Base-by-base conservation (phyloP, 37 sponge, comb jelly and placozoan genomes). In the Spongia lamella region DNA sequence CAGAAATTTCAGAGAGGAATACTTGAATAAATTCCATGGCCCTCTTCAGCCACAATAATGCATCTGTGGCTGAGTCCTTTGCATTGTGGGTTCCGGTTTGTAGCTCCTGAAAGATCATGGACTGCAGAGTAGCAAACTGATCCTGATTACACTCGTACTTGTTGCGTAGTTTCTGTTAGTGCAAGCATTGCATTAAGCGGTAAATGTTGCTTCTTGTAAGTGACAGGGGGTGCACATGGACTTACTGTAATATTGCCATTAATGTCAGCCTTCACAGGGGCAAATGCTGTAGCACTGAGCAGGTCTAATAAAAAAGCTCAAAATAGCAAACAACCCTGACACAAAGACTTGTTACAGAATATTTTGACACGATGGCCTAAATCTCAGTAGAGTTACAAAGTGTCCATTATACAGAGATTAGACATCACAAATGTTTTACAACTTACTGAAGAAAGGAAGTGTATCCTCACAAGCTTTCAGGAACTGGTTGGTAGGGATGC, bases 251-350 rank as follows among this genome's bases (percentile, higher is more conserved):
- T 92, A 62, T 95, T 85, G 19, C 83, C 89, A 70, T 76, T 73
- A 17, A 95, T 81, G 66, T 89, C 93, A 16, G 63, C 51, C 62
- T 90, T 95, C n/a, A 95, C 83, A 37, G 96, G 93, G 51, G 90
- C 83, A 81, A 88, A 92, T 0, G 86, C 79, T 6, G 89, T 82
- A 17, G 82, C 21, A 72, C 66, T 83, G 43, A 93, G 63, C 1
- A 72, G 47, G 71, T 93, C 94, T 89, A 68, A n/a, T n/a, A n/a
- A n/a, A n/a, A n/a, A n/a, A n/a, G n/a, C n/a, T n/a, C n/a, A n/a
- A n/a, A n/a, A n/a, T n/a, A n/a, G n/a, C n/a, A n/a, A n/a, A n/a
- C n/a, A n/a, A n/a, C n/a, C n/a, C n/a, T n/a, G n/a, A n/a, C n/a
- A n/a, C n/a, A n/a, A n/a, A n/a, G n/a, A n/a, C n/a, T n/a, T n/a